Percentiles rank a stretch among this genome's conserved stretches.
These are phyloP conservation scores for Drosophila sp. DNA, from an alignment of 1,140 invertebrate species.

Conservation along the genomic window DNA sequence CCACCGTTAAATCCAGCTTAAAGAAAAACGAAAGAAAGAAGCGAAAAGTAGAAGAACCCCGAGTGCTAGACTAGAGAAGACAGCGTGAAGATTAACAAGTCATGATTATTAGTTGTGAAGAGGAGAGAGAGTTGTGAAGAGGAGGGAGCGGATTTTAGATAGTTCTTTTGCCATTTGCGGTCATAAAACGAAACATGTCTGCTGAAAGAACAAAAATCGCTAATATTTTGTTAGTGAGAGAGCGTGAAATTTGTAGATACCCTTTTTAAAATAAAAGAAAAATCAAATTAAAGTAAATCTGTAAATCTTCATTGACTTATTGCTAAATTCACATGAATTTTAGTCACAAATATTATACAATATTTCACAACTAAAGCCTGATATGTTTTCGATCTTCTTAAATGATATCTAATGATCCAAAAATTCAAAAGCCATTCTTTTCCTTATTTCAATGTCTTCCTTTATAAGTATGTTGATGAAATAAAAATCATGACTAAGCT, in stretches of 20 bases:
- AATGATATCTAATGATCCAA: too few relatives aligned
- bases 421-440: too few relatives aligned
- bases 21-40: not conserved
- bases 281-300: not conserved
- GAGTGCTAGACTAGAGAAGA: conserved; percentile 40
- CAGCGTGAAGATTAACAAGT: conserved; percentile 77
- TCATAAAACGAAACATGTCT: conserved; percentile 10
- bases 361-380: too few relatives aligned
- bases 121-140: conserved; percentile 11
- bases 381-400: too few relatives aligned
- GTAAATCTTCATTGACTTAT: too few relatives aligned
- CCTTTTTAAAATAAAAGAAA: not conserved
- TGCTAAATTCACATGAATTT: too few relatives aligned
- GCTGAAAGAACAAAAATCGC: not conserved
- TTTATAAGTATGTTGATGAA: too few relatives aligned
- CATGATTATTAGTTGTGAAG: conserved; percentile 74
- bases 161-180: conserved; percentile 5
- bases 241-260: not conserved
- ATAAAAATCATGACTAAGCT: too few relatives aligned
- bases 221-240: not conserved
- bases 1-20: conserved; percentile 13
- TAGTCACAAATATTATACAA: too few relatives aligned
- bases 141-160: conserved; percentile 4
- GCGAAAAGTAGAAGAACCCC: conserved; percentile 9
- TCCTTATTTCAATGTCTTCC: too few relatives aligned